Evolutionary conservation across 2,888 invertebrate genomes (phyloP).

Genomic region (Hypercompe scribonia): DNA sequence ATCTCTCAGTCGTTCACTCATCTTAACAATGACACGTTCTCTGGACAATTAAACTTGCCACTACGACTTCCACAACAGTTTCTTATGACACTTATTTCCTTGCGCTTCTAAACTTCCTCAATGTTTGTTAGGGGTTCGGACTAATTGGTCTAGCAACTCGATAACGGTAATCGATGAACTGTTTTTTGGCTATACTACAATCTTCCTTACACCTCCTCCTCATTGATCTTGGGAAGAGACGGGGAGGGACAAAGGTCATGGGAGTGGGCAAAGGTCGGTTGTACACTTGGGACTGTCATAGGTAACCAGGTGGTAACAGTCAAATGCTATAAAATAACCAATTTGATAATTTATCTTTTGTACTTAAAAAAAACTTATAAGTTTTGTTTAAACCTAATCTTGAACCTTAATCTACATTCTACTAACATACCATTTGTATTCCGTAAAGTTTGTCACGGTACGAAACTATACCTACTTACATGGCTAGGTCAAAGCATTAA

Average conservation of each 20-base stretch:
- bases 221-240: too few relatives aligned
- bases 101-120: too few relatives aligned
- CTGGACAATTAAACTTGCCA: background rate
- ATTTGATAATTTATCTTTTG: background rate
- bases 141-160: too few relatives aligned
- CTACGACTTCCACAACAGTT: background rate
- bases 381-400: background rate
- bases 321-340: background rate
- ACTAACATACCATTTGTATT: background rate
- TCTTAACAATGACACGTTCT: background rate
- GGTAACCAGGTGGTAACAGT: too few relatives aligned
- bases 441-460: background rate
- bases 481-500: background rate
- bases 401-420: background rate
- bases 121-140: too few relatives aligned
- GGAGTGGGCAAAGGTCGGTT: too few relatives aligned
- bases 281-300: too few relatives aligned
- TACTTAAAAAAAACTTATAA: background rate
- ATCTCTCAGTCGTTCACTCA: background rate
- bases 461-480: background rate
- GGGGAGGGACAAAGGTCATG: too few relatives aligned
- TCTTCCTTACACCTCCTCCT: background rate
- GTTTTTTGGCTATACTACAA: background rate
- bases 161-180: too few relatives aligned
- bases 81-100: background rate